Base-by-base conservation (phyloP, 2,888 invertebrate species). In the Electrophaes corylata region DNA sequence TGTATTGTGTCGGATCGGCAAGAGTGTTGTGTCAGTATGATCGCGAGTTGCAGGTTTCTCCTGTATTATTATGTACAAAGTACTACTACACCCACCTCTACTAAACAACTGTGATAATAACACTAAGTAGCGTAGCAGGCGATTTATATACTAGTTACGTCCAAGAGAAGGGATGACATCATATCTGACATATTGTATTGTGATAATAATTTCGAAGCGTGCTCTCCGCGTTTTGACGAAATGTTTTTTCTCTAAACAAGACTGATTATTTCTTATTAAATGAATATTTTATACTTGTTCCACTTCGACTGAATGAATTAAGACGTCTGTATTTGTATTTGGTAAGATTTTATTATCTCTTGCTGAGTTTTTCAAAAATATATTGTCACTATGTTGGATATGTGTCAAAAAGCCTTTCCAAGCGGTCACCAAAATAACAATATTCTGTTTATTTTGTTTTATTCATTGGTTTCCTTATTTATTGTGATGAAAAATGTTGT, bases 31-130 rank as follows among this genome's bases (percentile, higher is more conserved):
- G 81, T 83, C 84, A 79, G 78, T 79, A 79, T 81, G 82, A 76
- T 84, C 84, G 79, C 84, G 81, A 79, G 80, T 80, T 75, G 83
- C 87, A 84, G 86, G 86, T 84, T 82, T 82, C 84, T 88, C 88
- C 88, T 88, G 89, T 86, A 84, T 86, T 84, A 83, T 81, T 83
- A 83, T 91, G 91, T 92, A 92, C 92, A 91, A 91, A 89, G 91
- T 91, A 91, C 91, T 91, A 91, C 91, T 90, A 84, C 91, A 91
- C 92, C 92, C 92, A 92, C 92, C 92, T 92, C 92, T 91, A 86
- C 86, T 91, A 91, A 92, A 89, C 90, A 92, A 91, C 92, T 92
- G 92, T 92, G 92, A 92, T 92, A 92, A 91, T 92, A 92, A 91
- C 91, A 91, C 92, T 92, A 92, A 92, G 92, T 92, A 92, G 92